Base-by-base conservation (phyloP, 2,888 invertebrate species). In the Mesochorus sp. region DNA sequence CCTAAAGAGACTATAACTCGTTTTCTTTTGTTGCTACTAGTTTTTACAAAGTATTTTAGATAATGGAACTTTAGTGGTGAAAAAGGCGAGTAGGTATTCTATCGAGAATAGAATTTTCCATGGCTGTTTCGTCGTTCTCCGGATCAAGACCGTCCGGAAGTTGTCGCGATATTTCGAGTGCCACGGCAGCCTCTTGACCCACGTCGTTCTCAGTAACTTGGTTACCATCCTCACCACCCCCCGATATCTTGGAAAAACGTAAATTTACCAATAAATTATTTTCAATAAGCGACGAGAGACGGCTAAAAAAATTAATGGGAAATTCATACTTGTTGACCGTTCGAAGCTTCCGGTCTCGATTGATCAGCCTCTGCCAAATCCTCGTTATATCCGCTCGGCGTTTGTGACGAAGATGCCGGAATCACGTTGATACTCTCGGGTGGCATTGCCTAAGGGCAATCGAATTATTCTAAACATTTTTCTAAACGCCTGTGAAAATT, bases 331-430 rank as follows among this genome's bases (percentile, higher is more conserved):
- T 88, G 88, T 81, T 86, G 85, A 80, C 84, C 86, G 66, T 79
- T 81, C 1, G 87, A 85, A 49, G 86, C 86, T 66, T 90, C 90
- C 6, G 91, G 93, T 82, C 95, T 93, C 64, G 95, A 95, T 90
- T 96, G 96, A 91, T 96, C 96, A 6, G 96, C 96, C 90, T 96
- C 96, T 0, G 96, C 96, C 81, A 96, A 91, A 86, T 96, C 96
- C 24, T 94, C 95, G 87, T 96, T 94, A 79, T 94, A 88, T 37
- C 86, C 88, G n/a, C n/a, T n/a, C 10, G 88, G 83, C 66, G 88
- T 86, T 2, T 82, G 24, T 3, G 82, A 78, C 55, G 85, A 80
- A 8, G 76, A 21, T 53, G 71, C 66, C 1, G 83, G 79, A 6
- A 80, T 26, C 12, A 76, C 61, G 53, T 76, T 81, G 19, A 76